These are phyloP conservation scores for Pegea sp. DNA, from an alignment of 23 tunicate species.

Conservation along the genomic window DNA sequence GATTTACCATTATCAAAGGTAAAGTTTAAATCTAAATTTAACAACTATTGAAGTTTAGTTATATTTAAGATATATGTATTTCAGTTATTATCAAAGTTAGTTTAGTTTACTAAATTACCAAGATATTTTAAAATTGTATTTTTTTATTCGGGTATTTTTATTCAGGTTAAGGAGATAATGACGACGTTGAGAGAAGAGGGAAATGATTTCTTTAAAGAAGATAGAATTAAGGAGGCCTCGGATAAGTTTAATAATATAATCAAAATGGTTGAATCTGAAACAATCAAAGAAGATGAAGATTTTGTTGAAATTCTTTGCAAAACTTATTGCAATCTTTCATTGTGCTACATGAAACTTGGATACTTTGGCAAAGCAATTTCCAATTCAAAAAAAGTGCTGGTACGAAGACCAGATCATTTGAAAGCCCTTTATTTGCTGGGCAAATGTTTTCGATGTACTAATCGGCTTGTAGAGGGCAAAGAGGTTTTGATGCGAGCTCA, in stretches of 20 bases:
- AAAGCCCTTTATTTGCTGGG: slow-evolving; percentile 82
- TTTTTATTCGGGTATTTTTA: neutral
- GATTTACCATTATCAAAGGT: too few relatives aligned
- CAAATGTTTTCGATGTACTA: slow-evolving; percentile 32
- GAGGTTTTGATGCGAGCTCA: slow-evolving; percentile 24
- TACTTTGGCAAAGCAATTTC: slow-evolving; percentile 51
- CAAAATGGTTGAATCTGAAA: slow-evolving; percentile 43
- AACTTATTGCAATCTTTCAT: slow-evolving; percentile 47
- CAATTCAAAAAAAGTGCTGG: slow-evolving; percentile 31
- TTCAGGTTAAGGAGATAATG: neutral
- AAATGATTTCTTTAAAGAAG: neutral
- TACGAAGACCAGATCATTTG: slow-evolving; percentile 17
- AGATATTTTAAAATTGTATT: neutral
- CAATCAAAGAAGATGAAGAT: slow-evolving; percentile 24
- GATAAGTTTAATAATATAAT: slow-evolving; percentile 6
- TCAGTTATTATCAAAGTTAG: too few relatives aligned
- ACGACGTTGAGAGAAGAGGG: neutral
- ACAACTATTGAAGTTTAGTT: too few relatives aligned
- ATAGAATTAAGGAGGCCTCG: neutral
- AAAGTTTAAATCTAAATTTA: too few relatives aligned
- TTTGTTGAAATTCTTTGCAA: slow-evolving; percentile 25
- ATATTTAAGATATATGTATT: too few relatives aligned
- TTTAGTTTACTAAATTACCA: neutral
- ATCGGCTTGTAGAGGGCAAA: slow-evolving; percentile 20
- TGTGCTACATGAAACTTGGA: slow-evolving; percentile 40